These are phyloP conservation scores for Aurelia sp. DNA, from an alignment of 30 jellyfish, hydroid and myxozoan species.

Conservation along the genomic window DNA sequence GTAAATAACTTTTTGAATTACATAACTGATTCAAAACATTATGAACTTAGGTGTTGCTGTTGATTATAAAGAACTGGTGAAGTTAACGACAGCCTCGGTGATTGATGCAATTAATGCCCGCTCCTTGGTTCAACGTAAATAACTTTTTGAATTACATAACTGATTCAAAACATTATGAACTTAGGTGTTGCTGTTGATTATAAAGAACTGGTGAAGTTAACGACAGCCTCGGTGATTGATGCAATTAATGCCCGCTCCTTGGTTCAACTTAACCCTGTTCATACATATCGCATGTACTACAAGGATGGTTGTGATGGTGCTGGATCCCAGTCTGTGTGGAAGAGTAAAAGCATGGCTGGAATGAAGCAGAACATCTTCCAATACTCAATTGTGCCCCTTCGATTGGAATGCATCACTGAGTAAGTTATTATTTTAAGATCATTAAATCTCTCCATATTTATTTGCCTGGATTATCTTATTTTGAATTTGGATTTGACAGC, in stretches of 20 bases:
- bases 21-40: too few relatives aligned
- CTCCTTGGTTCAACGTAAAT: not conserved
- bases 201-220: not conserved
- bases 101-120: not conserved
- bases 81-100: not conserved
- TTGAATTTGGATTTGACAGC: too few relatives aligned
- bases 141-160: too few relatives aligned
- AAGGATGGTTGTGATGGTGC: slow-evolving; percentile 5
- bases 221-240: not conserved
- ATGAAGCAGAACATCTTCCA: not conserved
- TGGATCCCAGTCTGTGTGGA: not conserved
- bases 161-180: not conserved
- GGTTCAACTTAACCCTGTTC: not conserved
- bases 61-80: not conserved
- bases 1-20: too few relatives aligned
- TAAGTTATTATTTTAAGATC: too few relatives aligned
- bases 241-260: not conserved
- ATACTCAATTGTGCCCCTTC: not conserved
- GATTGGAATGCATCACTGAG: too few relatives aligned
- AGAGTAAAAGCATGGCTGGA: not conserved
- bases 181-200: not conserved
- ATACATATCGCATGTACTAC: not conserved
- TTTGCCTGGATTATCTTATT: too few relatives aligned
- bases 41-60: not conserved
- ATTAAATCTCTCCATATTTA: too few relatives aligned